A percentile compares a stretch with the other conserved stretches of the same genome.
These are phyloP conservation scores for Sarotherodon lohbergeri DNA, from an alignment of 2,113 vertebrate species.

Conservation along the genomic window DNA sequence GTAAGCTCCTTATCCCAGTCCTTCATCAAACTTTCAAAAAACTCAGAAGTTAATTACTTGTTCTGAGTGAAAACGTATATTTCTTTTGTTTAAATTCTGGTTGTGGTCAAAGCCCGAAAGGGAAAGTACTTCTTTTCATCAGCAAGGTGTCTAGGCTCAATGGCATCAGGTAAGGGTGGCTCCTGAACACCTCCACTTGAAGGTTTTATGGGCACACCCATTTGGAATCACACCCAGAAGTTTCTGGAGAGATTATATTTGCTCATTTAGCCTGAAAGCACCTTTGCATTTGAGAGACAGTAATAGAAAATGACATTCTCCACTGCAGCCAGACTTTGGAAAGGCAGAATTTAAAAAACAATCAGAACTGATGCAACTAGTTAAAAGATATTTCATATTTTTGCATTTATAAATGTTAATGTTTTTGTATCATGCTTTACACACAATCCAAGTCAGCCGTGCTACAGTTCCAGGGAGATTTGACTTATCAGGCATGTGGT, in stretches of 20 bases:
- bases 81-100: not conserved
- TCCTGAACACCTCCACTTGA: not conserved
- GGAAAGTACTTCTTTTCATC: not conserved
- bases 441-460: not conserved
- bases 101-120: not conserved
- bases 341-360: not conserved
- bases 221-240: not conserved
- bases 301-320: not conserved
- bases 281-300: not conserved
- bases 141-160: not conserved
- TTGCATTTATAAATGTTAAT: not conserved
- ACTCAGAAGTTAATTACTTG: not conserved
- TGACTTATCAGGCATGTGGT: not conserved
- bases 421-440: not conserved
- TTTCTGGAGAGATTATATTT: not conserved
- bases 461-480: not conserved
- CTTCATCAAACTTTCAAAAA: not conserved
- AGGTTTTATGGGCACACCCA: not conserved
- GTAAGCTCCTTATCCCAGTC: not conserved
- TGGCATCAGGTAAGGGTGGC: not conserved
- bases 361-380: not conserved
- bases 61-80: not conserved
- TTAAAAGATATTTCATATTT: not conserved
- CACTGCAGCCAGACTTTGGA: not conserved
- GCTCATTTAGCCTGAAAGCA: not conserved